These are phyloP conservation scores for Trachelus tabidus DNA, from an alignment of 2,888 invertebrate genomes.

Conservation along the genomic window DNA sequence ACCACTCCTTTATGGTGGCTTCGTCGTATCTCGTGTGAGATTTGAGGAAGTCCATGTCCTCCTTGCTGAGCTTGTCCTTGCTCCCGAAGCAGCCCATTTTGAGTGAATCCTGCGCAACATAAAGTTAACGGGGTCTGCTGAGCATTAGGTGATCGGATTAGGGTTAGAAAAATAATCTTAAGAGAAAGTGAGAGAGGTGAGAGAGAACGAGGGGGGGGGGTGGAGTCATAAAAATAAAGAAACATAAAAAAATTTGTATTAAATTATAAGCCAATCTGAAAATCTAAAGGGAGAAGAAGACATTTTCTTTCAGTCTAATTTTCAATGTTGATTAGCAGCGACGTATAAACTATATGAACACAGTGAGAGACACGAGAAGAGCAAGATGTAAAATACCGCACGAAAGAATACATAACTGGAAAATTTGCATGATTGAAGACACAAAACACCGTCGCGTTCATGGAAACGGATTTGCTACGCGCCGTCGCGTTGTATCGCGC, in stretches of 20 bases:
- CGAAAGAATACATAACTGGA: neutral
- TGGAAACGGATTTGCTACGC: neutral
- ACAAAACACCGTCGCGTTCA: neutral
- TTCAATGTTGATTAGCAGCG: neutral
- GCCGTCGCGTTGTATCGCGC: neutral
- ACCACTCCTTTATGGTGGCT: conserved; percentile 99
- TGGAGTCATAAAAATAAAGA: neutral
- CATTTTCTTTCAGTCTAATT: neutral
- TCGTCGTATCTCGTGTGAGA: conserved; percentile 98
- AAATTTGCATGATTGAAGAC: neutral
- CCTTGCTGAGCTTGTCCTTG: conserved; percentile 96
- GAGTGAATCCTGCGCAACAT: conserved; percentile 31
- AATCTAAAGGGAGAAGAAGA: neutral
- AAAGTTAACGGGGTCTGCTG: neutral
- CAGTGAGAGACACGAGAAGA: neutral
- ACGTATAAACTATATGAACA: neutral
- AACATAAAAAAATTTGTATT: neutral
- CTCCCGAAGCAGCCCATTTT: conserved; percentile 94
- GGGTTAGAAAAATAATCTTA: neutral
- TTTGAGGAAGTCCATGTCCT: conserved; percentile 99
- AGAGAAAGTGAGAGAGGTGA: neutral
- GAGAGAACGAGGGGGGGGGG: no score
- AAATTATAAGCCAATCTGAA: neutral
- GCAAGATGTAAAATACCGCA: neutral
- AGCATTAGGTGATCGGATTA: neutral